Evolutionary conservation across 2,113 vertebrate species (phyloP).

Genomic region (Malurus melanocephalus): DNA sequence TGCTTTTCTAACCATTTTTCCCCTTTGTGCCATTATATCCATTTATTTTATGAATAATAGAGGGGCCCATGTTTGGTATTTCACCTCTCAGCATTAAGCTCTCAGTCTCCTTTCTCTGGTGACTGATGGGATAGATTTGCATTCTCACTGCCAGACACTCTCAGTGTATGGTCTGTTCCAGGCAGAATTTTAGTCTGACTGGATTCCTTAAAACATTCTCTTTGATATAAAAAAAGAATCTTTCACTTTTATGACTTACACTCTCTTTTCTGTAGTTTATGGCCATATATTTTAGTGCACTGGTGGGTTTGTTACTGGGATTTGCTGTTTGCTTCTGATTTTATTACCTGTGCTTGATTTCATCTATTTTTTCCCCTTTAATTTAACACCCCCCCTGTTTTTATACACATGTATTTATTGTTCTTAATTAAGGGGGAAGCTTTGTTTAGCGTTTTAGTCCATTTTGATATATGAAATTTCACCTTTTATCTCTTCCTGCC

Average conservation of each 20-base stretch:
- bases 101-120: conserved; percentile 19
- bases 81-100: conserved; percentile 26
- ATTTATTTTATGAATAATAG: conserved; percentile 51
- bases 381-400: neutral
- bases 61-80: conserved; percentile 10
- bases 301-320: neutral
- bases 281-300: neutral
- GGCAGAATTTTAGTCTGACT: neutral
- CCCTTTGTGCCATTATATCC: neutral
- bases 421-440: neutral
- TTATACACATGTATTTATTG: neutral
- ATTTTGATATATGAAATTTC: neutral
- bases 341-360: neutral
- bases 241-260: neutral
- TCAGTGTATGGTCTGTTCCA: neutral
- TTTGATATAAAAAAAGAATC: neutral
- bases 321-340: conserved; percentile 1
- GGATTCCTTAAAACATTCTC: conserved; percentile 14
- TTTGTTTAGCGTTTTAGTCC: neutral
- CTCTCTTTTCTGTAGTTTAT: neutral
- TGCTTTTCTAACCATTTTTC: neutral
- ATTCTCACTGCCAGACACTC: neutral
- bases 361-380: neutral
- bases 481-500: neutral
- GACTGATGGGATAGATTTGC: conserved; percentile 40